Base-by-base conservation (phyloP, 2,888 invertebrate species). In the Chromoteleia sp. region DNA sequence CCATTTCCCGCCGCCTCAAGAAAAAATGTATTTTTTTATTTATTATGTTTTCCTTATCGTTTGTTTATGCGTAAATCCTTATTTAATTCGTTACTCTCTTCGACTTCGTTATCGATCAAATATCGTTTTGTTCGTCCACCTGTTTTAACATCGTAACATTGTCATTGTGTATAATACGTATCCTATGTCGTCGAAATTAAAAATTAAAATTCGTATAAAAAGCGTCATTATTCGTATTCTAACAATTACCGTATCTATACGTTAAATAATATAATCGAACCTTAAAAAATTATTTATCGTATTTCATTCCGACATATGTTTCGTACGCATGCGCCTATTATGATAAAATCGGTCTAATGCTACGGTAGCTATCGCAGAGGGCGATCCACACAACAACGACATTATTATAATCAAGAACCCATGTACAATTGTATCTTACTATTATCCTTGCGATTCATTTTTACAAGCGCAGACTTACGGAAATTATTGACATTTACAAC, bases 171-270 rank as follows among this genome's bases (percentile, higher is more conserved):
- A 84, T 84, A 79, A 84, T 85, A 86, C 85, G 85, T 88, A 89
- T 85, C 86, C 85, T 90, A 89, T 88, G 87, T 59, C 52, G 86
- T 88, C 88, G 89, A 88, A 88, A 86, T 90, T 89, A 88, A 90
- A 89, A 91, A 91, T 89, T 89, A 91, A 91, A 91, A 89, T 91
- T 89, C 89, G 91, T 91, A 91, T 91, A 91, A 91, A 91, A 91
- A 91, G 91, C 91, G 88, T 90, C 89, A 87, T 89, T 89, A 90
- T 88, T 86, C 87, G 85, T 61, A 68, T 88, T 87, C 88, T 88
- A 90, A 89, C 88, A 87, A 88, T 88, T 89, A 89, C 86, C 86
- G 39, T 71, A 45, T 33, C 56, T 74, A 67, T 21, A 59, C 30
- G 21, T 76, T 76, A 68, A 76, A 75, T 65, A 90, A 90, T 89